Conservation (phyloP, 2,113 vertebrate genomes). For the Camelus bactrianus region DNA sequence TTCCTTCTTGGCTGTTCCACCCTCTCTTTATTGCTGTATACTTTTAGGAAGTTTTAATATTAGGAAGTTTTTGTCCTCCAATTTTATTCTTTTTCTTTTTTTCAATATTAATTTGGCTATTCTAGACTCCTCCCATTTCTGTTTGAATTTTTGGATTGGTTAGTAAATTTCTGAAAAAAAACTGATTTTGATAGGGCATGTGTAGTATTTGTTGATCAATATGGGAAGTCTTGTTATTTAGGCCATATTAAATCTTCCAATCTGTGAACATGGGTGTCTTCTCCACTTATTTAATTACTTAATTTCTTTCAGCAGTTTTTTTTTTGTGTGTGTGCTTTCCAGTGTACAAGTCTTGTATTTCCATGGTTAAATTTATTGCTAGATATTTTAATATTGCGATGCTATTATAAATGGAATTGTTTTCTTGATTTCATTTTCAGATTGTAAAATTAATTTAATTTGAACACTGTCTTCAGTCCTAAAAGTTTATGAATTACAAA, state of each 20-base stretch:
- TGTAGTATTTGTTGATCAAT: neutral
- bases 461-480: neutral
- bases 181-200: neutral
- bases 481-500: neutral
- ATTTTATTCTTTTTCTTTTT: neutral
- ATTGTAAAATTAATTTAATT: neutral
- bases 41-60: neutral
- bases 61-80: neutral
- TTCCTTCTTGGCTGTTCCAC: neutral
- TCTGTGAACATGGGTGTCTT: neutral
- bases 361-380: neutral
- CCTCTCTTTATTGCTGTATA: neutral
- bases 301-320: neutral
- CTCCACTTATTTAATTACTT: neutral
- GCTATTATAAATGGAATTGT: neutral
- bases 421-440: slow-evolving; percentile 1
- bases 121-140: neutral
- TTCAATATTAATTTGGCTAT: neutral
- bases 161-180: neutral
- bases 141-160: neutral
- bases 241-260: neutral
- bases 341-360: neutral
- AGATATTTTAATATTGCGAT: neutral
- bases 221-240: neutral
- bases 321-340: neutral